These are phyloP conservation scores for Sphaerophoria rueppellii DNA, from an alignment of 2,888 invertebrate genomes.

Conservation along the genomic window DNA sequence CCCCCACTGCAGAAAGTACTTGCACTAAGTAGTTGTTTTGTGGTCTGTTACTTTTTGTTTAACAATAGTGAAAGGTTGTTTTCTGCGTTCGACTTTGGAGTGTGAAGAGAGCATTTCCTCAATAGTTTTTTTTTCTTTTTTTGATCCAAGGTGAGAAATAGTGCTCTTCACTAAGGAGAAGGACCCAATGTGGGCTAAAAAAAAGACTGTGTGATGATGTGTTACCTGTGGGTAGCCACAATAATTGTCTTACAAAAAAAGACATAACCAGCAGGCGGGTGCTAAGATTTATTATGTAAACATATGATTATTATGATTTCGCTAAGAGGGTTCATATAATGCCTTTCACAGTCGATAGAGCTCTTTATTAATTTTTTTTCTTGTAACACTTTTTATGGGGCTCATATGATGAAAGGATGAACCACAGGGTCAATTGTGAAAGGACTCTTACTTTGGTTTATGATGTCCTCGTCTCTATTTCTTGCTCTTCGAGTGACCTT, in stretches of 20 bases:
- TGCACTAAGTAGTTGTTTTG: slow-evolving; percentile 38
- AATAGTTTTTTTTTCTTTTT: not conserved
- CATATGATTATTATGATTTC: not conserved
- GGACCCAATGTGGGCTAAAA: not conserved
- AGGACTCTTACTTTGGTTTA: not conserved
- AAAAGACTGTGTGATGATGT: not conserved
- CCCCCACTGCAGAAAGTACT: slow-evolving; percentile 15
- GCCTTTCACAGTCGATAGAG: slow-evolving; percentile 2
- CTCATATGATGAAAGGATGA: too few relatives aligned
- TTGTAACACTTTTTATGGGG: not conserved
- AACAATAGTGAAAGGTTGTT: slow-evolving; percentile 41
- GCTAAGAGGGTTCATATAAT: not conserved
- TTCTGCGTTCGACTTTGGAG: slow-evolving; percentile 20
- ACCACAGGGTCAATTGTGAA: not conserved
- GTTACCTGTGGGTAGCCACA: slow-evolving; percentile 39
- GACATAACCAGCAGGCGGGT: slow-evolving; percentile 21
- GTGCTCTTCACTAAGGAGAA: slow-evolving; percentile 11
- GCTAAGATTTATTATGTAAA: slow-evolving; percentile 28
- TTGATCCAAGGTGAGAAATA: slow-evolving; percentile 23
- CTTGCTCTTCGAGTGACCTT: too few relatives aligned
- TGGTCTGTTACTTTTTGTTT: slow-evolving; percentile 23
- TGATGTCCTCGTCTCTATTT: not conserved
- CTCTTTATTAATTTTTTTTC: not conserved
- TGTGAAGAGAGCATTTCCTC: slow-evolving; percentile 29
- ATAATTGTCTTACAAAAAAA: slow-evolving; percentile 43